Percentiles rank a stretch among this genome's conserved stretches.
These are phyloP conservation scores for Zaprionus africanus DNA, from an alignment of 1,140 invertebrate genomes.

Conservation along the genomic window DNA sequence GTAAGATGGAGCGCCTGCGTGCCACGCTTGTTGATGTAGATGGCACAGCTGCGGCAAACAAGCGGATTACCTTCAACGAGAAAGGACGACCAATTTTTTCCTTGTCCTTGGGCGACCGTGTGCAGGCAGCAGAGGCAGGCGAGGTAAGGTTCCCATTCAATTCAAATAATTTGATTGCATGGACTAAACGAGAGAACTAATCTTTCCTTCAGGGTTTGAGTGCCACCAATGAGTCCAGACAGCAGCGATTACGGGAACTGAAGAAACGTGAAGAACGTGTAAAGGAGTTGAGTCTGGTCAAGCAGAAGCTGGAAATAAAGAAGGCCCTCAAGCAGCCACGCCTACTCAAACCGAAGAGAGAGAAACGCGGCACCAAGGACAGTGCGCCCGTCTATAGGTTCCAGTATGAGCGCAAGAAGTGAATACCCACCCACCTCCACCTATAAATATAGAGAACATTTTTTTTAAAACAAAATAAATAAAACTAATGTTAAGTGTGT, in stretches of 20 bases:
- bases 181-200: slow-evolving; percentile 78
- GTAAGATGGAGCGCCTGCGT: slow-evolving; percentile 95
- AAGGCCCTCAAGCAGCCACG: slow-evolving; percentile 89
- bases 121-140: slow-evolving; percentile 89
- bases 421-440: neutral
- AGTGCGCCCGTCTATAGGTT: slow-evolving; percentile 93
- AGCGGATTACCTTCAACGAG: slow-evolving; percentile 94
- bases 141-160: slow-evolving; percentile 64
- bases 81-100: slow-evolving; percentile 85
- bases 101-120: slow-evolving; percentile 86
- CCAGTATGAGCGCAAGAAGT: slow-evolving; percentile 93
- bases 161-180: neutral
- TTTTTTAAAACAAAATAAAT: neutral
- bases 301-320: slow-evolving; percentile 94
- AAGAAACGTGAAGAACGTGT: slow-evolving; percentile 92
- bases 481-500: neutral
- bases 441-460: neutral
- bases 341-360: slow-evolving; percentile 88
- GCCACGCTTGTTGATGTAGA: slow-evolving; percentile 93
- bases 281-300: slow-evolving; percentile 91
- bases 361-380: slow-evolving; percentile 88
- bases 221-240: slow-evolving; percentile 83
- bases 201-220: slow-evolving; percentile 86
- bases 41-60: slow-evolving; percentile 88
- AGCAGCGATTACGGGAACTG: slow-evolving; percentile 90